Conservation (phyloP, 2,888 invertebrate genomes). For the Thera obeliscata region DNA sequence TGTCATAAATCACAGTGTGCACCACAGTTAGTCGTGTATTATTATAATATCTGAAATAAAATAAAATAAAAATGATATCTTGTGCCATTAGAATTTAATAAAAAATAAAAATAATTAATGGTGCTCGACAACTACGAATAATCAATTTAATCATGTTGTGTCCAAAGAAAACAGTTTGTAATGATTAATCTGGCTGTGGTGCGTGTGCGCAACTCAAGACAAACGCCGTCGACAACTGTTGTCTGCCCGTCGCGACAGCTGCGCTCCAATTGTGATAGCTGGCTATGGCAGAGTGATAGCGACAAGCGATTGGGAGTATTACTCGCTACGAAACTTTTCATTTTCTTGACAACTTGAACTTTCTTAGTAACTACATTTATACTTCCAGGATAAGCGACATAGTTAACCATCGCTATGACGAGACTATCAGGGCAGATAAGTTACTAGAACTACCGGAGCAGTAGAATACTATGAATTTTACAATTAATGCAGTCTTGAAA, state of each 20-base stretch:
- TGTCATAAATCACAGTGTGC: slow-evolving; percentile 19
- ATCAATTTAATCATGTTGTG: slow-evolving; percentile 45
- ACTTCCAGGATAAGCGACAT: too few relatives aligned
- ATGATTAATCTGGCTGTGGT: slow-evolving; percentile 65
- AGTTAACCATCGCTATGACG: too few relatives aligned
- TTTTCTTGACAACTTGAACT: too few relatives aligned
- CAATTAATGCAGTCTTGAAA: too few relatives aligned
- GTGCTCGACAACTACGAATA: slow-evolving; percentile 32
- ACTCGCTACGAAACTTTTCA: too few relatives aligned
- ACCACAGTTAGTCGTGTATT: background rate
- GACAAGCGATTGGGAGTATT: slow-evolving; percentile 30
- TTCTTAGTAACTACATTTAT: too few relatives aligned
- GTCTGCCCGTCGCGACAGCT: slow-evolving; percentile 81
- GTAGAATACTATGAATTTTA: too few relatives aligned
- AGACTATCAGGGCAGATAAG: too few relatives aligned
- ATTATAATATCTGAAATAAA: too few relatives aligned
- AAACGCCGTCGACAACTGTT: slow-evolving; percentile 79
- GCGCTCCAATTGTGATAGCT: slow-evolving; percentile 68
- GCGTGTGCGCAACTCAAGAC: slow-evolving; percentile 65
- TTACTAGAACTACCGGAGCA: too few relatives aligned
- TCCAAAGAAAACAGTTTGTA: slow-evolving; percentile 63
- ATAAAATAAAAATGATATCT: background rate
- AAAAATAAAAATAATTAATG: slow-evolving; percentile 27
- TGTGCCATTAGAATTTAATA: slow-evolving; percentile 28
- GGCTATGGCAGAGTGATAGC: slow-evolving; percentile 43